A percentile compares a stretch with the other conserved stretches of the same genome.
These are phyloP conservation scores for Phocides pigmalion DNA, from an alignment of 1,140 invertebrate species.

Conservation along the genomic window DNA sequence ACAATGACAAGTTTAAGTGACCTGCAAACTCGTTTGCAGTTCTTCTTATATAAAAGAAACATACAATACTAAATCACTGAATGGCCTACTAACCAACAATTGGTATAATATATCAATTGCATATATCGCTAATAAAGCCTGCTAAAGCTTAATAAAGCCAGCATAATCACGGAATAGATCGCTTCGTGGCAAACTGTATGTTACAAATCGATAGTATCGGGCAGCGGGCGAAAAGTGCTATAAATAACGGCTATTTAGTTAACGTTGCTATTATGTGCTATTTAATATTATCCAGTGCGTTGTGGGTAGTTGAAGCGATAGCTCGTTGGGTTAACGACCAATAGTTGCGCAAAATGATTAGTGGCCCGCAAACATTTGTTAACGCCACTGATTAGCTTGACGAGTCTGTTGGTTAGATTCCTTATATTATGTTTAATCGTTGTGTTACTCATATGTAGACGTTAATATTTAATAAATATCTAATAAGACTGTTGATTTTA, in stretches of 20 bases:
- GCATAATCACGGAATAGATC: constrained; percentile 31
- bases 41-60: not conserved
- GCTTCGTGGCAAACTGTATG: constrained; percentile 18
- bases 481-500: too few relatives aligned
- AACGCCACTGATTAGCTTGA: constrained; percentile 1
- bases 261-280: constrained; percentile 29
- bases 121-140: constrained; percentile 25
- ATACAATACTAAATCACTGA: constrained; percentile 3
- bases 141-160: constrained; percentile 31
- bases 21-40: too few relatives aligned
- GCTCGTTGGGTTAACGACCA: constrained; percentile 20
- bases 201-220: constrained; percentile 24
- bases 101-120: constrained; percentile 8
- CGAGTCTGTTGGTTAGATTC: not conserved
- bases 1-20: too few relatives aligned
- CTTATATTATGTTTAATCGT: too few relatives aligned
- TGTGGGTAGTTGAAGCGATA: constrained; percentile 13
- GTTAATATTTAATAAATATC: too few relatives aligned
- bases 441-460: too few relatives aligned
- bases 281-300: constrained; percentile 22
- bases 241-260: constrained; percentile 31
- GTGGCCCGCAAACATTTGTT: constrained; percentile 15
- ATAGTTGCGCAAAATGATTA: constrained; percentile 19
- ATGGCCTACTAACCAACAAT: constrained; percentile 12
- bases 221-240: constrained; percentile 13